A percentile compares a stretch with the other conserved stretches of the same genome.
Evolutionary conservation across 2,888 invertebrate species (phyloP).

Genomic region (Cephus pulcher): DNA sequence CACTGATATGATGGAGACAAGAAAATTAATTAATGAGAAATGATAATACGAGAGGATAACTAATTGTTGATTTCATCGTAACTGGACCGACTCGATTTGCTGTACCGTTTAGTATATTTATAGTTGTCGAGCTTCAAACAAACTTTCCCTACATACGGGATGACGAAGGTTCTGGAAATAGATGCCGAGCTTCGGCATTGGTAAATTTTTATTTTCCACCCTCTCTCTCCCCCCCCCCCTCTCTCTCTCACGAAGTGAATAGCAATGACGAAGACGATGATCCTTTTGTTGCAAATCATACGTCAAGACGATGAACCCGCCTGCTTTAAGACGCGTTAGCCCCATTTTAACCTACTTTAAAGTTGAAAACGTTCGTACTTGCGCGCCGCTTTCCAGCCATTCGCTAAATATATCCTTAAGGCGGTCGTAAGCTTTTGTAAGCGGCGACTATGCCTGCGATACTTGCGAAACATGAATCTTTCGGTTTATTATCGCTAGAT

Average conservation of each 20-base stretch:
- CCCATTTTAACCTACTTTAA: not conserved
- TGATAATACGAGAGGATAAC: slow-evolving; percentile 7
- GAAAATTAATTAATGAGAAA: not conserved
- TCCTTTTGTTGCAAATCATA: not conserved
- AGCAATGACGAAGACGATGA: not conserved
- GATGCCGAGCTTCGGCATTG: not conserved
- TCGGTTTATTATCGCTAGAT: not conserved
- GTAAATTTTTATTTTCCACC: not conserved
- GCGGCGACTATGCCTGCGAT: not conserved
- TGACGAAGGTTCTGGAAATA: not conserved
- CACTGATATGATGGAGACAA: not conserved
- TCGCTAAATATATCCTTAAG: not conserved
- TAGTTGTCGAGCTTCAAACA: not conserved
- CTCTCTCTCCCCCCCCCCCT: too few species aligned
- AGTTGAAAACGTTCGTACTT: not conserved
- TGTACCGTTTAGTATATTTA: not conserved
- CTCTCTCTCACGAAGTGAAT: not conserved
- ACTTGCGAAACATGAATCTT: not conserved
- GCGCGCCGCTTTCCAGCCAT: not conserved
- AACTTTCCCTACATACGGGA: not conserved
- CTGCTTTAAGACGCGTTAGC: not conserved
- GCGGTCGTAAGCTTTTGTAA: not conserved
- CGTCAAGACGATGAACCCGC: not conserved
- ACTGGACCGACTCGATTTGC: slow-evolving; percentile 1
- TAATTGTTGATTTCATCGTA: slow-evolving; percentile 17